Evolutionary conservation across 1,140 invertebrate genomes (phyloP), one percentile per base, ranked within the genome.

Genomic region (Eufriesea mexicana): DNA sequence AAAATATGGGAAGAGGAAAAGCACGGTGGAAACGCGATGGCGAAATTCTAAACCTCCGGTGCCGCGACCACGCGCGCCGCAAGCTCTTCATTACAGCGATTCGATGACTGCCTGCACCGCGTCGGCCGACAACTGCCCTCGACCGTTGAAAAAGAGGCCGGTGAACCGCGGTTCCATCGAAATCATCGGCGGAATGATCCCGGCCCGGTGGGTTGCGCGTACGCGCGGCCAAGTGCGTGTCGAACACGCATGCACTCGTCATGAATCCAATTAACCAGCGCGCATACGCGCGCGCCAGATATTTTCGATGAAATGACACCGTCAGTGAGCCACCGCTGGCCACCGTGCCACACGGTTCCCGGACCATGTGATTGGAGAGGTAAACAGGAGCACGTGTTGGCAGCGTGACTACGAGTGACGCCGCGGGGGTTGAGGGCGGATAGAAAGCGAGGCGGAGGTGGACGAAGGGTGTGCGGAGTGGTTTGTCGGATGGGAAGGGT

Each of bases 371-470:
- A 90, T 89, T 76, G 83, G 83, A 74, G 90, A 92, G 90, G 93
- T 94, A 94, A 94, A 94, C 92, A 94, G 89, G 90, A 93, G 90
- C 93, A 94, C 93, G 93, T 94, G 93, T 91, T 89, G 89, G 86
- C 90, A 83, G 91, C 91, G 91, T 91, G 91, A 91, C 90, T 90
- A 77, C 84, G 84, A 84, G 87, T 89, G 85, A 81, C 85, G 85
- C 81, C 47, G 73, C 59, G 84, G 81, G 54, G 82, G 74, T 66
- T 66, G 70, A 72, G 77, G 73, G 62, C 54, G 85, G 70, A 79
- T 71, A 70, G 78, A 51, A 28, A 64, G 47, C 71, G 73, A 55
- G 57, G 73, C 14, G 55, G 61, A 79, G 64, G 61, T 35, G 51
- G 61, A 68, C 67, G 61, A 83, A 71, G 81, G 78, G 74, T 61